Percentiles rank a stretch among this genome's conserved stretches.
Evolutionary conservation across 2,113 vertebrate genomes (phyloP).

Genomic region (Pseudopipra pipra): DNA sequence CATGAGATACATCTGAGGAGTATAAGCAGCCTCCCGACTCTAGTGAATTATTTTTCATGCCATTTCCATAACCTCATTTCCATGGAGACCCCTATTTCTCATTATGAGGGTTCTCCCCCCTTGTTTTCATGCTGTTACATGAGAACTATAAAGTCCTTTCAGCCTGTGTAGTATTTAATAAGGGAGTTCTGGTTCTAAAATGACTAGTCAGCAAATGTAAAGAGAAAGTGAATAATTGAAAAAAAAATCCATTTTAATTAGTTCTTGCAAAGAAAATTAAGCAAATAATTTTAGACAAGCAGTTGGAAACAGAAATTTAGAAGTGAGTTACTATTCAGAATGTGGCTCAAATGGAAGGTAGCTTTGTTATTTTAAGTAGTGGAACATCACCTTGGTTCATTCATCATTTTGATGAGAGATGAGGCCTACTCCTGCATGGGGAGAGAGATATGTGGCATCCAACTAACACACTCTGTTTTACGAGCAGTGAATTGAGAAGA

Average conservation of each 20-base stretch:
- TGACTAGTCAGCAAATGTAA: background rate
- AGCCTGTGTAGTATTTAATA: background rate
- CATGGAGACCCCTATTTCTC: slow-evolving; percentile 19
- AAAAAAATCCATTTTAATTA: background rate
- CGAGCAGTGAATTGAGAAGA: background rate
- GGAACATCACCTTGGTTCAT: background rate
- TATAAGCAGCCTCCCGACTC: slow-evolving; percentile 8
- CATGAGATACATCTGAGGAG: slow-evolving; percentile 7
- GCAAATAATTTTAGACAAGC: background rate
- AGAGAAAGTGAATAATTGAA: background rate
- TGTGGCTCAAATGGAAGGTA: background rate
- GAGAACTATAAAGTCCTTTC: background rate
- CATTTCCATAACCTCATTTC: slow-evolving; percentile 46
- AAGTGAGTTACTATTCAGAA: background rate
- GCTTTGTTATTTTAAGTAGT: background rate
- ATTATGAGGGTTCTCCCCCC: background rate
- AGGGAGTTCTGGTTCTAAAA: slow-evolving; percentile 9
- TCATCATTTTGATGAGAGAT: background rate
- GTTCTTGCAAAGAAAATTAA: background rate
- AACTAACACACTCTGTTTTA: background rate
- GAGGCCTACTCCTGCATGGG: background rate
- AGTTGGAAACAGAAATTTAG: background rate
- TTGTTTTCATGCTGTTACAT: background rate
- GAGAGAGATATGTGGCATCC: background rate
- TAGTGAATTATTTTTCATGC: slow-evolving; percentile 29